A percentile compares a stretch with the other conserved stretches of the same genome.
Evolutionary conservation across 1,140 invertebrate species (phyloP).

Genomic region (Pristionchus pacificus): DNA sequence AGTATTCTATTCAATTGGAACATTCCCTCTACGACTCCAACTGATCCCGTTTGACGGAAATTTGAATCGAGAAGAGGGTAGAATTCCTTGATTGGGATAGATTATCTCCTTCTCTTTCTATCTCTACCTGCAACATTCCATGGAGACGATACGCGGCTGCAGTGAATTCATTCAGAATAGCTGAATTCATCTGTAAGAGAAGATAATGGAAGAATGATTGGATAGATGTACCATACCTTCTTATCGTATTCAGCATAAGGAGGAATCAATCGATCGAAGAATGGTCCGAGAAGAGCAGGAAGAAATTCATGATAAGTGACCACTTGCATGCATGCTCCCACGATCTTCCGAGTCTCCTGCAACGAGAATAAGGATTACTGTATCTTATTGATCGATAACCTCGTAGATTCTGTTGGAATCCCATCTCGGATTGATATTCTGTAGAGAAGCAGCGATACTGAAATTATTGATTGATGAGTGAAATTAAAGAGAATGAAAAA

Average conservation of each 20-base stretch:
- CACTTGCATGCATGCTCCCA: constrained; percentile 74
- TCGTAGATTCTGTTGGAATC: constrained; percentile 22
- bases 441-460: constrained; percentile 31
- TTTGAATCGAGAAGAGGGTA: constrained; percentile 32
- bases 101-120: neutral
- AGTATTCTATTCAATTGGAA: constrained; percentile 13
- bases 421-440: constrained; percentile 36
- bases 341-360: constrained; percentile 72
- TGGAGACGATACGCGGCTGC: constrained; percentile 36
- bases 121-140: constrained; percentile 37
- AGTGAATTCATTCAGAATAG: constrained; percentile 35
- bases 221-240: neutral
- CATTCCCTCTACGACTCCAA: constrained; percentile 13
- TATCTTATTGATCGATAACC: neutral
- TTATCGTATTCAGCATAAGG: constrained; percentile 34
- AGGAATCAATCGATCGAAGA: constrained; percentile 38
- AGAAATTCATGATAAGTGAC: constrained; percentile 80
- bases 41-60: constrained; percentile 23
- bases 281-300: constrained; percentile 69
- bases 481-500: too few species aligned
- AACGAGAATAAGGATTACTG: neutral
- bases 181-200: constrained; percentile 25
- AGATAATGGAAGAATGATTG: neutral
- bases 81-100: constrained; percentile 18
- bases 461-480: too few species aligned